Conservation (phyloP, 2,797 vertebrate species). For the Ammospiza maritima region DNA sequence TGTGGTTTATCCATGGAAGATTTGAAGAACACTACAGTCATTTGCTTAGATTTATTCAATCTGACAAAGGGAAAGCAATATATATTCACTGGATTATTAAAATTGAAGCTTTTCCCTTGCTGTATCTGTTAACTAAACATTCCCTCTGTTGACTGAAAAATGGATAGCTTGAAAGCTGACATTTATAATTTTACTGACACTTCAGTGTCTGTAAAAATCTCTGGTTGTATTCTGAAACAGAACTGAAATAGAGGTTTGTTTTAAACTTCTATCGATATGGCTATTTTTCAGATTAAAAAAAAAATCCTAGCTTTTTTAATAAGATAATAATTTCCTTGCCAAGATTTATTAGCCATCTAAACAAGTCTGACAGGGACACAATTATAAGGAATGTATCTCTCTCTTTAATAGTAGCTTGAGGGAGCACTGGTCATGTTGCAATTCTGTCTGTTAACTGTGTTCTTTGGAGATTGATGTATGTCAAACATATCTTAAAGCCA, state of each 20-base stretch:
- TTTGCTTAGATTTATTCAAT: conserved; percentile 8
- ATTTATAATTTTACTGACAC: background rate
- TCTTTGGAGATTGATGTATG: conserved; percentile 22
- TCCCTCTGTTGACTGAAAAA: background rate
- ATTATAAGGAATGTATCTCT: background rate
- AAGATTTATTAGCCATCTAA: background rate
- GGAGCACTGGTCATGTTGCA: background rate
- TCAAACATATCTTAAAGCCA: conserved; percentile 41
- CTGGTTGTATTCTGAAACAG: background rate
- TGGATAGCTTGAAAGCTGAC: background rate
- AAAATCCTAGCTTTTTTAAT: background rate
- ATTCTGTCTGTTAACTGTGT: background rate
- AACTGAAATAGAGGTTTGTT: background rate
- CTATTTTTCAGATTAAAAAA: background rate
- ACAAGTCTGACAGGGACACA: background rate
- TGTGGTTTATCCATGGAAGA: background rate
- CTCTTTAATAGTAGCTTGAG: background rate
- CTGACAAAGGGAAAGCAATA: background rate
- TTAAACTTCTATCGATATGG: background rate
- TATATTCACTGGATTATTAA: background rate
- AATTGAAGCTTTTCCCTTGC: background rate
- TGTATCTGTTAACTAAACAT: background rate
- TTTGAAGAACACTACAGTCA: background rate
- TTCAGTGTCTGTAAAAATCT: background rate
- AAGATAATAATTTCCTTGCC: background rate